Evolutionary conservation across 1,140 invertebrate genomes (phyloP).

Genomic region (Diorhabda elongata): DNA sequence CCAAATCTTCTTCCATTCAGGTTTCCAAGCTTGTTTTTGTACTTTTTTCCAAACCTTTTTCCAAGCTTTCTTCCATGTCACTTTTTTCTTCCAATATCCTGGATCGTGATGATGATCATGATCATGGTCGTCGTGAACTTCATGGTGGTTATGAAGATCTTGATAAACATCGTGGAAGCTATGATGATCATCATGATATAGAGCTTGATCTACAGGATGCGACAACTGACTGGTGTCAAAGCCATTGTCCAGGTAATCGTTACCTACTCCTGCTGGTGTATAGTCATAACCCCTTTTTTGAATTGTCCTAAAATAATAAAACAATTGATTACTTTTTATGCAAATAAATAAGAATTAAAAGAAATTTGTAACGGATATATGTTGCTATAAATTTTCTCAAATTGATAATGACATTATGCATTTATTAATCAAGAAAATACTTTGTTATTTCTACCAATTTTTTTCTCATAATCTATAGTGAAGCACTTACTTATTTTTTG

Average conservation of each 20-base stretch:
- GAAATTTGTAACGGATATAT: background rate
- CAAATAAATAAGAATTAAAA: background rate
- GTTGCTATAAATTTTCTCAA: background rate
- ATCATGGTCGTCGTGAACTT: constrained; percentile 41
- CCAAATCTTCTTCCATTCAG: constrained; percentile 59
- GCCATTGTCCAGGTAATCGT: constrained; percentile 5
- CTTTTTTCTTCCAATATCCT: constrained; percentile 59
- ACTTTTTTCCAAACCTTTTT: constrained; percentile 54
- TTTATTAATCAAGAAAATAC: background rate
- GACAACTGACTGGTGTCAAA: background rate
- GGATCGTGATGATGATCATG: constrained; percentile 49
- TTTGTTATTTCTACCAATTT: background rate
- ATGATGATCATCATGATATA: constrained; percentile 13
- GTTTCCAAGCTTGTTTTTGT: constrained; percentile 61
- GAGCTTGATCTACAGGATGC: constrained; percentile 6
- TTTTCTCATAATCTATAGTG: background rate
- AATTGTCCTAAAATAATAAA: constrained; percentile 15
- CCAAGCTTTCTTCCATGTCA: constrained; percentile 63
- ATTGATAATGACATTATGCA: background rate
- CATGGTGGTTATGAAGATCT: constrained; percentile 33
- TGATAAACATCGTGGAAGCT: constrained; percentile 13
- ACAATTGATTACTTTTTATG: background rate
- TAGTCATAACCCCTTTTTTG: constrained; percentile 16
- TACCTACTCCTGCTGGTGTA: too few species aligned
- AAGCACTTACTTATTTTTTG: background rate